Evolutionary conservation across 1,140 invertebrate genomes (phyloP), one percentile per base, ranked within the genome.

Genomic region (Ceratina calcarata): DNA sequence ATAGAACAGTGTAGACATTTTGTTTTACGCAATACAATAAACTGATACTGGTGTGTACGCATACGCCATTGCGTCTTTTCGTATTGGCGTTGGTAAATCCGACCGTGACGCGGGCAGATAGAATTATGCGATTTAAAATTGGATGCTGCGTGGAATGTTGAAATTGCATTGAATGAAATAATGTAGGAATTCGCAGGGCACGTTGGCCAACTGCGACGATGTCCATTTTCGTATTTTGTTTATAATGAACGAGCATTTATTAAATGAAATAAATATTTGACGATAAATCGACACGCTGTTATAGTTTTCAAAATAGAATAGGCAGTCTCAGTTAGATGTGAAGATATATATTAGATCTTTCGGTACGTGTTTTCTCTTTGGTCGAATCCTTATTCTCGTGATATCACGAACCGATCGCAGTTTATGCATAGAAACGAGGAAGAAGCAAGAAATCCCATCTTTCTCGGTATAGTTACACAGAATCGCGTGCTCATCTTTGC

Each of bases 401-500:
- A 58, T 80, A 60, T 76, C 83, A 64, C 77, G 60, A 49, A 15
- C 22, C 75, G 58, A 32, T 77, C 65, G 37, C 65, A 32, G 45
- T 84, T 85, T 85, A 85, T 78, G 83, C 83, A 84, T 84, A 78
- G 83, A 81, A 85, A 81, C 83, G 81, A 76, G 78, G 45, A 10
- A 74, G 24, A 77, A 64, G 64, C 49, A 45, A 66, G 55, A 72
- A 84, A 84, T 84, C 64, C 69, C 73, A 84, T 84, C 82, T 81
- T 74, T 84, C 55, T n/a, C 51, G 22, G 62, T 13, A 68, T 32
- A 45, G 69, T 58, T 68, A 49, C 32, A 64, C 20, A 66, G 57
- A 45, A 80, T 76, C 60, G 64, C 18, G 49, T 49, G 66, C 51
- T 67, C 32, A 49, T 45, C 60, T 55, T 57, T 27, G 64, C 77